Base-by-base conservation (phyloP, 2,888 invertebrate genomes). In the Dexiosoma caninum region DNA sequence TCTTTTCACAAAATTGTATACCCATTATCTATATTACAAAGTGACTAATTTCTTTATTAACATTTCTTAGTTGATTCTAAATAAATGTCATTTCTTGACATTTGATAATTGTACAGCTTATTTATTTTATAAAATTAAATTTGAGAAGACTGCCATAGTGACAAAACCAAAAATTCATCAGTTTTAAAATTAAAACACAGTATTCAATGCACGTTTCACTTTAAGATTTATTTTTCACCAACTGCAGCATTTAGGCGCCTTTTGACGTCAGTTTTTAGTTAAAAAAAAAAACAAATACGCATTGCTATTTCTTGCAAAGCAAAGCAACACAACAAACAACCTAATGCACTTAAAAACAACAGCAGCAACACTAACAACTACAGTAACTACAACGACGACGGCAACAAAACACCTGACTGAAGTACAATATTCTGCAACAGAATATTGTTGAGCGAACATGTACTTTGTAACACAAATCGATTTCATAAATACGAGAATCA, bases 241-340 rank as follows among this genome's bases (percentile, higher is more conserved):
- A 40, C 53, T 37, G 32, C 55, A 76, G n/a, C 71, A 80, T 62
- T 76, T 76, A 76, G 76, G 80, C 80, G 80, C 80, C 80, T 76
- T 67, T 80, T 76, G 71, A 76, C 76, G 80, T 80, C 60, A 76
- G 66, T 71, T 76, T 66, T 40, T 71, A 66, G 70, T 66, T 66
- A 53, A 76, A 60, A 71, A 53, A 35, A 62, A 67, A 23, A 67
- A 40, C 12, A 27, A 49, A 27, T 49, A 80, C 76, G 80, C 76
- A 60, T 71, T 55, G 80, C 71, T 55, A 80, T 80, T 76, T 76
- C 71, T 69, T 67, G 30, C 21, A 37, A 66, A 30, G 30, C 10
- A 40, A 16, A 42, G 42, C 19, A 23, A 12, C 30, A 35, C 44
- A 23, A 44, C 49, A 12, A 3, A 23, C 10, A 6, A 27, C 6